phyloP scores from a whole-genome alignment of 2,797 vertebrate species.

The Chaetophractus vellerosus region DNA sequence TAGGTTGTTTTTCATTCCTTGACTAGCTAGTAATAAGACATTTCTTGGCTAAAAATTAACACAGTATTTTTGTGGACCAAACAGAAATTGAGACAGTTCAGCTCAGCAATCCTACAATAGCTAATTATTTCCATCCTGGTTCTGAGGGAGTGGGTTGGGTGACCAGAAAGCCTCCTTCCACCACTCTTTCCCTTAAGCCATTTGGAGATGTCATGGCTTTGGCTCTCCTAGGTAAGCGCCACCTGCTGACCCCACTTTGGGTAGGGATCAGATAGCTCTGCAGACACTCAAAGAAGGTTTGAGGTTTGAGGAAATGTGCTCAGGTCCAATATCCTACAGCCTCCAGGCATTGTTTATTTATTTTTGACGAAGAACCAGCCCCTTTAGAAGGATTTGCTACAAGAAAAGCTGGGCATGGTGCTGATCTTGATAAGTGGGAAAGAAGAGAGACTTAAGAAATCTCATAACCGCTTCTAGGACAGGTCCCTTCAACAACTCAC shows the following conservation, averaged over 20 bases:
- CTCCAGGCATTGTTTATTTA: not conserved
- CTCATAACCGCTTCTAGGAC: not conserved
- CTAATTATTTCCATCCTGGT: not conserved
- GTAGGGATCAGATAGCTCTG: not conserved
- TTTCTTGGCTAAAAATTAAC: not conserved
- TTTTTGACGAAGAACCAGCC: not conserved
- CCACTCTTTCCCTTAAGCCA: not conserved
- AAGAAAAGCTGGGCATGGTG: not conserved
- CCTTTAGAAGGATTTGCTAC: not conserved
- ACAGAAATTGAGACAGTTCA: not conserved
- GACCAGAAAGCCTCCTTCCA: not conserved
- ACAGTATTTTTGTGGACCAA: not conserved
- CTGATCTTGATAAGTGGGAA: not conserved
- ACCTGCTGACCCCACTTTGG: not conserved
- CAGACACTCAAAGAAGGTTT: not conserved
- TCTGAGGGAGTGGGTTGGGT: not conserved
- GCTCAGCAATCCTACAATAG: not conserved
- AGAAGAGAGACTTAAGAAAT: not conserved
- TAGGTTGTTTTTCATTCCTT: not conserved
- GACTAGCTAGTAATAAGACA: slow-evolving; percentile 5
- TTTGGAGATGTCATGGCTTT: not conserved
- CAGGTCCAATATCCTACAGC: not conserved
- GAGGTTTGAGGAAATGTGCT: not conserved
- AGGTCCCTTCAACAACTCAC: too few species aligned
- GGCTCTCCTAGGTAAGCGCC: not conserved